These are phyloP conservation scores for Porites lobata DNA, from an alignment of 92 coral and sea anemone species.

Conservation along the genomic window DNA sequence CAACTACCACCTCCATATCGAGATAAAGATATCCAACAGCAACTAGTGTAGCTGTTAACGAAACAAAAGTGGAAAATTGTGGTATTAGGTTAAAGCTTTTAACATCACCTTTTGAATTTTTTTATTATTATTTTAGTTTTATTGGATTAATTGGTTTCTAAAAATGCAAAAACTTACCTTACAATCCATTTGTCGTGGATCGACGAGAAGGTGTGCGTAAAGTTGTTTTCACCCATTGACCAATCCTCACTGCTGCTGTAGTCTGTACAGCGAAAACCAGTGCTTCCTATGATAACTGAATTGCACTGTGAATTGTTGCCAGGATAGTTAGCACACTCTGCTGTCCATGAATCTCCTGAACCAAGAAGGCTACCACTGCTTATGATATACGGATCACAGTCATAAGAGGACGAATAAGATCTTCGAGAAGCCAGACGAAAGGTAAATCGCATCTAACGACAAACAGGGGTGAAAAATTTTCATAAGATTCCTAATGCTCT, in stretches of 20 bases:
- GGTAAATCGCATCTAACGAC: slow-evolving; percentile 32
- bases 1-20: slow-evolving; percentile 22
- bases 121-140: no score
- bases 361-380: slow-evolving; percentile 35
- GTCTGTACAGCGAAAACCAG: slow-evolving; percentile 63
- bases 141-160: not conserved
- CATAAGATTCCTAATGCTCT: not conserved
- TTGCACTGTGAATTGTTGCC: not conserved
- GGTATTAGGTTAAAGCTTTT: no score
- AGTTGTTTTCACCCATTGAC: slow-evolving; percentile 66
- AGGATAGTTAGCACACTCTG: not conserved
- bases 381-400: slow-evolving; percentile 27
- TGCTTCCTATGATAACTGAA: not conserved
- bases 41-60: slow-evolving; percentile 31
- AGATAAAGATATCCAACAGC: slow-evolving; percentile 61
- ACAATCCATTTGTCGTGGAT: slow-evolving; percentile 10
- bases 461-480: not conserved
- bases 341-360: slow-evolving; percentile 43
- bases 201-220: slow-evolving; percentile 42
- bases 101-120: no score
- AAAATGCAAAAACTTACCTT: slow-evolving; percentile 4
- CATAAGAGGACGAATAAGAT: slow-evolving; percentile 17
- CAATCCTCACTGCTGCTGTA: slow-evolving; percentile 56
- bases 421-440: slow-evolving; percentile 70
- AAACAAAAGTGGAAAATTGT: not conserved